Percentiles rank a stretch among this genome's conserved stretches.
These are phyloP conservation scores for Chelmon rostratus DNA, from an alignment of 2,797 vertebrate species.

Conservation along the genomic window DNA sequence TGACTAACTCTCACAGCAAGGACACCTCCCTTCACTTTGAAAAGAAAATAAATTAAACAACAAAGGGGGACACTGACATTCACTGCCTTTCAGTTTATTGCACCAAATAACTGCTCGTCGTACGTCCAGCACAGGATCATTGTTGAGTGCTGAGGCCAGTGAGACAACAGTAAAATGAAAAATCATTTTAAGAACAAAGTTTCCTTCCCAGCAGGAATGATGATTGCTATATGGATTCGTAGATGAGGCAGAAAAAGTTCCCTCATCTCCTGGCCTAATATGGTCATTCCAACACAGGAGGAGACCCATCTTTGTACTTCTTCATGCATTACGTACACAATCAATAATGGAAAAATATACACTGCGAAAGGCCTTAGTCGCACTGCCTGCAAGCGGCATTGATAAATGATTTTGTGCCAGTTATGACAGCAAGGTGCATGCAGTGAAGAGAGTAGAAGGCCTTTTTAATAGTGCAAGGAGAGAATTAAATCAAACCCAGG, in stretches of 20 bases:
- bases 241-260: slow-evolving; percentile 66
- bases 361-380: slow-evolving; percentile 78
- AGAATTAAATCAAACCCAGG: slow-evolving; percentile 87
- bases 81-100: slow-evolving; percentile 84
- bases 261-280: slow-evolving; percentile 71
- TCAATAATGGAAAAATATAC: slow-evolving; percentile 87
- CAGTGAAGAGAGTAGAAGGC: slow-evolving; percentile 84
- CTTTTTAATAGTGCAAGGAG: slow-evolving; percentile 87
- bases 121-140: slow-evolving; percentile 61
- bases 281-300: slow-evolving; percentile 80
- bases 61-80: slow-evolving; percentile 89
- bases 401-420: slow-evolving; percentile 90
- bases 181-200: slow-evolving; percentile 66
- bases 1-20: slow-evolving; percentile 87
- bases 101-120: slow-evolving; percentile 77
- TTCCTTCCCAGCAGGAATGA: slow-evolving; percentile 57
- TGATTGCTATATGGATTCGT: slow-evolving; percentile 57
- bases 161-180: slow-evolving; percentile 47
- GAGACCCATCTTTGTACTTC: slow-evolving; percentile 79
- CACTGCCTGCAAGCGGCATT: slow-evolving; percentile 78
- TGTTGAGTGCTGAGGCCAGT: slow-evolving; percentile 47
- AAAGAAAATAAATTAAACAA: slow-evolving; percentile 92
- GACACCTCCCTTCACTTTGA: slow-evolving; percentile 89
- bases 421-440: slow-evolving; percentile 87
- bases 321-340: slow-evolving; percentile 82